Evolutionary conservation across 2,888 invertebrate species (phyloP), one percentile per base, ranked within the genome.

Genomic region (Hylaea fasciaria): DNA sequence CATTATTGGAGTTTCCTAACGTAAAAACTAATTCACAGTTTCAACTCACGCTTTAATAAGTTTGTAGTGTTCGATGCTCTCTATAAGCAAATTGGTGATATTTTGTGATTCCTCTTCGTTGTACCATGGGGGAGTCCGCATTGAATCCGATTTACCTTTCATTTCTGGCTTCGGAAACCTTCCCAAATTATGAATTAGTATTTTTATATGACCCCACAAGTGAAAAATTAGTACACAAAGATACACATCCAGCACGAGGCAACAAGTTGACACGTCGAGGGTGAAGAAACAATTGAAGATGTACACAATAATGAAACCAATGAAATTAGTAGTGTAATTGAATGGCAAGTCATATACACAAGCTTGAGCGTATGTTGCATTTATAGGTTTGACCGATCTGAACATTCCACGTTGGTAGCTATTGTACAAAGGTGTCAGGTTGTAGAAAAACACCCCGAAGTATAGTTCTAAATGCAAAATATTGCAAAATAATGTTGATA

Each of bases 151-250:
- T n/a, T 5, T 1, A 1, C 4, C n/a, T 39, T 39, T 16, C 47
- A 55, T 55, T 16, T 41, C 11, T n/a, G 55, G 55, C 13, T 10
- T 55, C 9, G 55, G 55, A 13, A 47, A 48, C 10, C 10, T 32
- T 16, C 5, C 13, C 13, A 55, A 35, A 13, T 55, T 55, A 17
- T 48, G 12, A 14, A 32, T 47, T 0, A 55, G 48, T 10, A 55
- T 48, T 41, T 55, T 55, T 13, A 55, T 8, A 32, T 55, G 55
- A 10, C 55, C 55, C 48, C 48, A 55, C 12, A 55, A 32, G 16
- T 55, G 39, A 35, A 55, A 48, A 4, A 48, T 11, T 5, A 48
- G 32, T 9, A 41, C n/a, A 28, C 12, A 55, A 0, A 40, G 16
- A 22, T 47, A 47, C 5, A 40, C 14, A 16, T 54, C 54, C 7